phyloP scores from a whole-genome alignment of 2,888 invertebrate species.

The Poecilus cupreus region DNA sequence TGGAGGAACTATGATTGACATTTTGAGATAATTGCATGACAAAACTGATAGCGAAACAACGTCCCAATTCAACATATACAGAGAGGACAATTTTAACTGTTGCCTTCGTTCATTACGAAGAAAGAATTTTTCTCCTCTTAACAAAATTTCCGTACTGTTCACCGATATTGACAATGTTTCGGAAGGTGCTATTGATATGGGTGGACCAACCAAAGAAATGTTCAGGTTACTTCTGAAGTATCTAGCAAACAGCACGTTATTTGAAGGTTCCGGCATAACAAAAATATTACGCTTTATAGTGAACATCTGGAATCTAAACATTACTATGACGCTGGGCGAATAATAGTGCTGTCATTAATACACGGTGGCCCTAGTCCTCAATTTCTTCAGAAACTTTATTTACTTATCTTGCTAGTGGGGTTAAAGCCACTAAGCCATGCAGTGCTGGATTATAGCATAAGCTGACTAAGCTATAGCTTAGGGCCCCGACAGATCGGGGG shows the following conservation, averaged over 20 bases:
- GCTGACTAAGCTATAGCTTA: too few relatives aligned
- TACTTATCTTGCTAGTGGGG: not conserved
- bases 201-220: slow-evolving; percentile 44
- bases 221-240: slow-evolving; percentile 30
- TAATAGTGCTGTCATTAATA: too few relatives aligned
- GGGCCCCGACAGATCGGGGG: too few relatives aligned
- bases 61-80: slow-evolving; percentile 35
- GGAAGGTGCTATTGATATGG: slow-evolving; percentile 46
- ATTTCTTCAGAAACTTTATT: too few relatives aligned
- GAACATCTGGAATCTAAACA: too few relatives aligned
- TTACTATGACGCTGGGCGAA: too few relatives aligned
- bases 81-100: slow-evolving; percentile 44
- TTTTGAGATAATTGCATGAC: slow-evolving; percentile 56
- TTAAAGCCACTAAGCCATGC: too few relatives aligned
- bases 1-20: slow-evolving; percentile 61
- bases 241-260: not conserved
- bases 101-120: slow-evolving; percentile 39
- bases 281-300: too few relatives aligned
- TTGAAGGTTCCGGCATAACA: not conserved
- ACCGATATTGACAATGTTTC: slow-evolving; percentile 44
- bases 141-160: slow-evolving; percentile 32
- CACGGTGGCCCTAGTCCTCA: too few relatives aligned
- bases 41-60: slow-evolving; percentile 35
- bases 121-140: slow-evolving; percentile 20
- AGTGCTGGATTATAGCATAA: too few relatives aligned